Evolutionary conservation across 2,113 vertebrate genomes (phyloP), one percentile per base, ranked within the genome.

Genomic region (Labeo catla): DNA sequence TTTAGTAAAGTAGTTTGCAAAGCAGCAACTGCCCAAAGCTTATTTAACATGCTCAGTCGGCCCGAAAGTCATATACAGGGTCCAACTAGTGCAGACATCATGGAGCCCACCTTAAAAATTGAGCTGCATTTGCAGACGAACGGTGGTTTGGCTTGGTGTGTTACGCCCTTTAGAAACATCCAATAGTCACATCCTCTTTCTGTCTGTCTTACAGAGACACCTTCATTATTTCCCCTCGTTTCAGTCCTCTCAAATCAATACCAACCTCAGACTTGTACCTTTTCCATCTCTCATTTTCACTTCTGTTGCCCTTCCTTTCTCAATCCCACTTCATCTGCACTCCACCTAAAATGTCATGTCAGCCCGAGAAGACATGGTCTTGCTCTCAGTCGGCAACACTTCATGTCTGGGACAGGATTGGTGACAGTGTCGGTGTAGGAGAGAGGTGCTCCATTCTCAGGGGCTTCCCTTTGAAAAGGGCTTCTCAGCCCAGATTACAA

Each of bases 321-420:
- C 89, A 86, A 83, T 43, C 28, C 36, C 65, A 34, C 36, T 36
- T 79, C 36, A 63, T 87, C 63, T 84, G 21, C 76, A 76, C 70
- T 77, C 11, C 4, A 50, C 19, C 45, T 52, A 34, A 87, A 89
- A 91, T 86, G 90, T 87, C 88, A 88, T 78, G 68, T 90, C 73
- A 84, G 57, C 70, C 54, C 36, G 57, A 87, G 83, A 49, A 84
- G 68, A 54, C 85, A 84, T 45, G 70, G 68, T 84, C 43, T 57
- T 10, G 19, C 78, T 66, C 74, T 76, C 65, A 59, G 82, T 65
- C 68, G 63, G 50, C 59, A 34, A 54, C 11, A 21, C 50, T 57
- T 72, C 80, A 83, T 70, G 59, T 72, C 36, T 54, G 54, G 54
- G 36, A 45, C 70, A 86, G 85, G 79, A 52, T 86, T 84, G 39